Base-by-base conservation (phyloP, 30 jellyfish, hydroid and myxozoan species). In the Catostylus mosaicus region DNA sequence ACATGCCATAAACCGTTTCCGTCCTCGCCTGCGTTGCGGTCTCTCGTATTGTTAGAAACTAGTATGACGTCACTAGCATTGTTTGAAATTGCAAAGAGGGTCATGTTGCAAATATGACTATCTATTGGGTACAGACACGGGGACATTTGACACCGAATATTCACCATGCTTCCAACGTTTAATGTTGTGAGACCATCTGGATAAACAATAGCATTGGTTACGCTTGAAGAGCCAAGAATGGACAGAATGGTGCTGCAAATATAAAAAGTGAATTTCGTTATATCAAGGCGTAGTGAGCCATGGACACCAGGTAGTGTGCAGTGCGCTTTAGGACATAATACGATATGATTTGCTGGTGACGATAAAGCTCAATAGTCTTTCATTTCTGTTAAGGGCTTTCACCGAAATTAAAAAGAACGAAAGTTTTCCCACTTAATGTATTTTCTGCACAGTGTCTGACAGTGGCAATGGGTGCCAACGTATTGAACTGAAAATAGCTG, bases 101-200 rank as follows among this genome's bases (percentile, higher is more conserved):
- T 34, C 19, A 74, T 12, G 16, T 16, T 32, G 57, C 86, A 74
- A 16, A 9, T 27, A 45, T 74, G 86, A 27, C 18, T 30, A 51
- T 74, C 86, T 29, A 26, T 12, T 31, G 86, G 86, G 50, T 36
- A 74, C 70, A 31, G 37, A 38, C 86, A 74, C 8, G 86, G 51
- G 16, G 1, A 8, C 86, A 74, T 74, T 14, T 52, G 16, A 29
- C 86, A 74, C n/a, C 52, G 23, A n/a, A 74, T 26, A 12, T 48
- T 33, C 57, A 74, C 34, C 51, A 11, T 16, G 24, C 27, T 52
- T 4, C 73, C 16, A 16, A 50, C 3, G 12, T 46, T 74, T 11
- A 47, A 16, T 32, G 56, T 6, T 16, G 56, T 43, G 8, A 43
- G 56, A 16, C 56, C 56, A 43, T 43, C 56, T 43, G 56, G 56